Conservation (phyloP, 2,888 invertebrate species). For the Leucophenga montana region DNA sequence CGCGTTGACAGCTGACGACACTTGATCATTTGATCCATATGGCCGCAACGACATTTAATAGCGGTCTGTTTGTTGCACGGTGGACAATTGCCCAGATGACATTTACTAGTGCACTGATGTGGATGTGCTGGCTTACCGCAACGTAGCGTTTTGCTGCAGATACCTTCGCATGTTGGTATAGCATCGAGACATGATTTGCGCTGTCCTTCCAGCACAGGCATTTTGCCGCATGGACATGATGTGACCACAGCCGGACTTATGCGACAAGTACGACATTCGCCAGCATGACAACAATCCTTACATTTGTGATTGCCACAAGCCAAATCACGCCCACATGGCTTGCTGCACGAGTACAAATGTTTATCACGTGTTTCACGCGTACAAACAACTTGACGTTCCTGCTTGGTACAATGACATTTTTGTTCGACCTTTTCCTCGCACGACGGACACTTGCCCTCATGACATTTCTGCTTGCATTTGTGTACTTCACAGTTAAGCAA, state of each 20-base stretch:
- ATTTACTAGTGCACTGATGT: conserved; percentile 79
- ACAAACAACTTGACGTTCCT: conserved; percentile 78
- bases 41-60: conserved; percentile 89
- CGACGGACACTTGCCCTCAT: conserved; percentile 82
- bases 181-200: conserved; percentile 85
- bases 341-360: conserved; percentile 77
- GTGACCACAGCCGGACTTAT: conserved; percentile 77
- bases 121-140: conserved; percentile 80
- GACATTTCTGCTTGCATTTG: conserved; percentile 83
- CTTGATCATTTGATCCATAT: conserved; percentile 85
- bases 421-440: conserved; percentile 82
- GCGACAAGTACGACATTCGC: conserved; percentile 79
- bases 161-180: conserved; percentile 85
- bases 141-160: conserved; percentile 78
- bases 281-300: conserved; percentile 80
- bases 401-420: conserved; percentile 82
- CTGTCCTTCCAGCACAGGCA: conserved; percentile 71
- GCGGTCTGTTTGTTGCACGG: conserved; percentile 83
- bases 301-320: conserved; percentile 83
- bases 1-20: conserved; percentile 82
- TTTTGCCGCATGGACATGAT: conserved; percentile 86
- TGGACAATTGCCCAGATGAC: conserved; percentile 83
- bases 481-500: conserved; percentile 85
- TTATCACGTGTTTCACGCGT: conserved; percentile 74
- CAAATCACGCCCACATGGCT: conserved; percentile 77